phyloP scores from a whole-genome alignment of 2,797 vertebrate genomes.

The Melanotaenia boesemani region DNA sequence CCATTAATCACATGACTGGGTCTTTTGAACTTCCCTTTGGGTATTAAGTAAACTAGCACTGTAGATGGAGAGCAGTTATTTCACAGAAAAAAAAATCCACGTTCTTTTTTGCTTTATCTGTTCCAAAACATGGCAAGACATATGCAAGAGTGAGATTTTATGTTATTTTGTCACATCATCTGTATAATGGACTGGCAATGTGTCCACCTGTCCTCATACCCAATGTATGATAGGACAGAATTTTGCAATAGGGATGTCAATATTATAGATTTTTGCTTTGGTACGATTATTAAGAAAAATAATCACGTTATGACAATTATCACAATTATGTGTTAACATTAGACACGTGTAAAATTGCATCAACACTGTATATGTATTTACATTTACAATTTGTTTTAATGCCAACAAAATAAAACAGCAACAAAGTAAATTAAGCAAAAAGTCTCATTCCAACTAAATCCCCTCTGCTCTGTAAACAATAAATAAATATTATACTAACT shows the following conservation, averaged over 20 bases:
- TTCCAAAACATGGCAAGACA: constrained; percentile 24
- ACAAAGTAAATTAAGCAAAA: no score
- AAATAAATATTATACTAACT: no score
- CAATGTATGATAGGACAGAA: constrained; percentile 2
- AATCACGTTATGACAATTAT: no score
- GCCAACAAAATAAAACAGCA: no score
- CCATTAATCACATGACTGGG: constrained; percentile 68
- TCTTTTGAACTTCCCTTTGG: constrained; percentile 61
- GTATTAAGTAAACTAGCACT: constrained; percentile 60
- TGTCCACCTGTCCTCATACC: background rate
- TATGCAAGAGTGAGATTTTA: background rate
- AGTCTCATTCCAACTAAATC: no score
- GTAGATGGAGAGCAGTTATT: constrained; percentile 38
- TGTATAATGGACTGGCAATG: background rate
- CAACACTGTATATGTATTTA: no score
- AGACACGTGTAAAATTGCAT: no score
- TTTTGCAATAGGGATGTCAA: background rate
- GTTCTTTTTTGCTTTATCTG: constrained; percentile 15
- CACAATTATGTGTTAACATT: no score
- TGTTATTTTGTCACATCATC: background rate
- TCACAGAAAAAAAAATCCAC: constrained; percentile 35
- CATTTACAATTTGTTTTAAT: no score
- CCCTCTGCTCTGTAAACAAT: no score
- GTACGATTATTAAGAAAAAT: no score
- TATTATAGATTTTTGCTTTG: no score